Percentiles rank a stretch among this genome's conserved stretches.
phyloP scores from a whole-genome alignment of 2,888 invertebrate species.

The Plusia festucae region DNA sequence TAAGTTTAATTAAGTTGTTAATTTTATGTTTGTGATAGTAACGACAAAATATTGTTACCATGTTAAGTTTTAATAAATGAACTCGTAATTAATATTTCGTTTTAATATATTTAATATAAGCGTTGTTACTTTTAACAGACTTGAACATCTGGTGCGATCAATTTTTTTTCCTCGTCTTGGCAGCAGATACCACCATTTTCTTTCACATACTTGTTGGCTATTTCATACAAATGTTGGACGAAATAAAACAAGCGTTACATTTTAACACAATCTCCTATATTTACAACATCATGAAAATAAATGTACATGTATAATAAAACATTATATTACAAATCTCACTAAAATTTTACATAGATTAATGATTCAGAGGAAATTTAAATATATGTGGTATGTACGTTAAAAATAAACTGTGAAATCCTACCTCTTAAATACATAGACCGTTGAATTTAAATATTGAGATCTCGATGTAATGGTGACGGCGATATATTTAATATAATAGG shows the following conservation, averaged over 20 bases:
- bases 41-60: conserved; percentile 35
- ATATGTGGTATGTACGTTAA: conserved; percentile 15
- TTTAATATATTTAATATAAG: no score
- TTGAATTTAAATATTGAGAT: conserved; percentile 32
- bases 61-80: conserved; percentile 51
- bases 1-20: conserved; percentile 33
- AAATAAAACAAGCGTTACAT: conserved; percentile 32
- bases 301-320: conserved; percentile 47
- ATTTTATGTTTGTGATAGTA: conserved; percentile 45
- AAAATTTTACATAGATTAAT: conserved; percentile 45
- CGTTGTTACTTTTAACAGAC: no score
- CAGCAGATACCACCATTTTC: no score
- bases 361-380: conserved; percentile 21
- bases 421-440: conserved; percentile 10
- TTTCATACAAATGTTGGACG: no score
- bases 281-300: conserved; percentile 51
- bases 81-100: conserved; percentile 3
- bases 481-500: neutral
- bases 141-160: neutral
- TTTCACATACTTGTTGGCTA: no score
- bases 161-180: neutral
- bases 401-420: conserved; percentile 1
- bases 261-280: conserved; percentile 51
- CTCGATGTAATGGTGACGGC: conserved; percentile 12
- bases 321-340: conserved; percentile 56